Evolutionary conservation across 2,797 vertebrate genomes (phyloP).

Genomic region (Squalus acanthias): DNA sequence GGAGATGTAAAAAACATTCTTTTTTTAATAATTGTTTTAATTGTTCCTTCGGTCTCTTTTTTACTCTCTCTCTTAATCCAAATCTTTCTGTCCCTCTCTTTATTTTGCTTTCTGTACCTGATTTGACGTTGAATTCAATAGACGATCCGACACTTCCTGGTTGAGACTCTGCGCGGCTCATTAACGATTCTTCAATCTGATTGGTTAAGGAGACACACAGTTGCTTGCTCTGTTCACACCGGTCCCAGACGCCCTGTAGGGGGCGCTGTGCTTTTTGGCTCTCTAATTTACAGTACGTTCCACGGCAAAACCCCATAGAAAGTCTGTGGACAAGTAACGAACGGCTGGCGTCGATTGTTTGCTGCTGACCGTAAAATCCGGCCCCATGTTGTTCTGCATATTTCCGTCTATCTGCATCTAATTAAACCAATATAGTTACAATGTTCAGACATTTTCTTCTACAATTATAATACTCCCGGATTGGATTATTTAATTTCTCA

Average conservation of each 20-base stretch:
- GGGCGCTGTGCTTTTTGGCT: background rate
- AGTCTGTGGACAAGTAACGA: background rate
- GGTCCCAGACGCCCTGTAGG: too few relatives aligned
- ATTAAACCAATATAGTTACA: background rate
- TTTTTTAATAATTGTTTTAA: too few relatives aligned
- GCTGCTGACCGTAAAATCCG: too few relatives aligned
- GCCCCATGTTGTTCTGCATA: background rate
- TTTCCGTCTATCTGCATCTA: background rate
- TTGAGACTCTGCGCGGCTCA: background rate
- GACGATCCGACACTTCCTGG: background rate
- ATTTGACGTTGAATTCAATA: background rate
- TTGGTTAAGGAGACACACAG: background rate
- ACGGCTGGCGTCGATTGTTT: background rate
- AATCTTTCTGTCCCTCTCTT: too few relatives aligned
- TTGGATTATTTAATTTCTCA: background rate
- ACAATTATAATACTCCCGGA: background rate
- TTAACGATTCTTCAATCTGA: background rate
- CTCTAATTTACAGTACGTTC: background rate
- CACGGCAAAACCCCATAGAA: background rate
- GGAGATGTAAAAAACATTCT: too few relatives aligned
- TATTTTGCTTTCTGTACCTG: too few relatives aligned
- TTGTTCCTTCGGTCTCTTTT: too few relatives aligned
- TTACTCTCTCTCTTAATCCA: too few relatives aligned
- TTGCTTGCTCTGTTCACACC: too few relatives aligned
- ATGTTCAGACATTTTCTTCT: background rate